phyloP scores from a whole-genome alignment of 2,797 vertebrate genomes.

The Poecilia velifera region DNA sequence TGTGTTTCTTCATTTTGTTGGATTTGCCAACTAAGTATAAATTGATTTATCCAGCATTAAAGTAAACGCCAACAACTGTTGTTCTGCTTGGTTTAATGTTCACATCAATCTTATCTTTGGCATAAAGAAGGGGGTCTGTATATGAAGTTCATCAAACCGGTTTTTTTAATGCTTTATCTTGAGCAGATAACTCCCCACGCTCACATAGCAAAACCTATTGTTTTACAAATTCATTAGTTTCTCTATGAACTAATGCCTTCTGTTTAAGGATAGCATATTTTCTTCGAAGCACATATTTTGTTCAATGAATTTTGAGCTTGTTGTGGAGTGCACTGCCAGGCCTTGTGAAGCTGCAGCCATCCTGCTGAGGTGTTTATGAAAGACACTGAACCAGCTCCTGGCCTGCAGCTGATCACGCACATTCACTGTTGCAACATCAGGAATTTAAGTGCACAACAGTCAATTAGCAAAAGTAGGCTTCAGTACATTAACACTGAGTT shows the following conservation, averaged over 20 bases:
- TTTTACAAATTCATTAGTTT: neutral
- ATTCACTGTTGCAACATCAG: slow-evolving; percentile 5
- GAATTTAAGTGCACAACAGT: neutral
- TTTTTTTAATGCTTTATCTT: slow-evolving; percentile 20
- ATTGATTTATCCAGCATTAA: neutral
- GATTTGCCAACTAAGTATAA: neutral
- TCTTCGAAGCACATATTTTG: neutral
- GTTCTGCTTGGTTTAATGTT: neutral
- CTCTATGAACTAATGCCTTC: neutral
- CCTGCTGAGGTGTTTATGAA: slow-evolving; percentile 12
- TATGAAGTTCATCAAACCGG: slow-evolving; percentile 30
- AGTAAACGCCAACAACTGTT: neutral
- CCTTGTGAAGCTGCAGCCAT: neutral
- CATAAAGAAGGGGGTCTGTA: neutral
- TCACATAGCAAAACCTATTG: slow-evolving; percentile 2
- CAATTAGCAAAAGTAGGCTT: neutral
- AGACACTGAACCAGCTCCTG: neutral
- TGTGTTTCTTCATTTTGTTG: neutral
- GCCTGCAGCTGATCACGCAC: slow-evolving; percentile 7
- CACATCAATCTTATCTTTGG: neutral
- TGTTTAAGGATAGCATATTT: neutral
- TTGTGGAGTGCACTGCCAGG: neutral
- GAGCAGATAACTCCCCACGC: slow-evolving; percentile 10
- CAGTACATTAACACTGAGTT: neutral
- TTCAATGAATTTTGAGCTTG: neutral